phyloP scores from a whole-genome alignment of 2,113 vertebrate species.

The Pogona vitticeps region DNA sequence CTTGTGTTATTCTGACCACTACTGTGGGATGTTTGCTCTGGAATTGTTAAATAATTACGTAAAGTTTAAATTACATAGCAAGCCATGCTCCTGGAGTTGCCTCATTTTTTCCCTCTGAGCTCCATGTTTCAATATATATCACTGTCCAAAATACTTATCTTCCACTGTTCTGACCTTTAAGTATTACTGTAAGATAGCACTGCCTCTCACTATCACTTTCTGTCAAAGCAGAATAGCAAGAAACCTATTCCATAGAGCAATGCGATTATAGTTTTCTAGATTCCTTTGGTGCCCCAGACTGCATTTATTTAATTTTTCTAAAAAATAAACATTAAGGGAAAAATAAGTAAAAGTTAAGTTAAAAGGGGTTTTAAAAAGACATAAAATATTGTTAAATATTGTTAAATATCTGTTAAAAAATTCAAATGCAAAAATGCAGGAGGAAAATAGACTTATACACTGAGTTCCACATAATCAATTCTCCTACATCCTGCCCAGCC shows the following conservation, averaged over 20 bases:
- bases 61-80: background rate
- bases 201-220: background rate
- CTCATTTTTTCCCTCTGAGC: background rate
- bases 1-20: background rate
- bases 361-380: too few species aligned
- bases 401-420: too few species aligned
- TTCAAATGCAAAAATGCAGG: too few species aligned
- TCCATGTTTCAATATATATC: background rate
- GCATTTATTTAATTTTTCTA: background rate
- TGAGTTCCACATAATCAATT: too few species aligned
- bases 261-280: background rate
- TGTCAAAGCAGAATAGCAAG: background rate
- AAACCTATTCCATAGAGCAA: background rate
- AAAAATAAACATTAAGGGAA: background rate
- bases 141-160: conserved; percentile 4
- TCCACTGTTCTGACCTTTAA: background rate
- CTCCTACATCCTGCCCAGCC: too few species aligned
- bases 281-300: background rate
- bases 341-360: too few species aligned
- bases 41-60: background rate
- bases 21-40: background rate
- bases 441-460: too few species aligned
- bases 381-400: too few species aligned
- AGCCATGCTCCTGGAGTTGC: background rate
- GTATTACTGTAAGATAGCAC: background rate